A percentile compares a stretch with the other conserved stretches of the same genome.
Conservation (phyloP, 2,888 invertebrate genomes). For the Plagiodera versicolora region DNA sequence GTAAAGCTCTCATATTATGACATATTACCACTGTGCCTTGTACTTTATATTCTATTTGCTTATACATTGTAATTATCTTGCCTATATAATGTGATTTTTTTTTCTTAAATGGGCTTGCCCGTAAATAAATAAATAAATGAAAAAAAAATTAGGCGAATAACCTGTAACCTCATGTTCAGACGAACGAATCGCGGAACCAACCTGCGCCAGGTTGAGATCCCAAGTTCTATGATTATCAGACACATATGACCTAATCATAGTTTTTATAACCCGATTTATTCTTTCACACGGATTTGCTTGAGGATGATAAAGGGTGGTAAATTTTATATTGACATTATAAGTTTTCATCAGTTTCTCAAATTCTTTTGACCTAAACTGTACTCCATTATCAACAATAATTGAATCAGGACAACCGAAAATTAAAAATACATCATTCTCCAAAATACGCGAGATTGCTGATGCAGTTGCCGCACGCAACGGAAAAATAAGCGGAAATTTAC, state of each 20-base stretch:
- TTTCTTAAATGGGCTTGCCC: too few relatives aligned
- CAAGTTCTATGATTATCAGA: neutral
- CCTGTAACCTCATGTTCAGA: too few relatives aligned
- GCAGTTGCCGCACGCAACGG: conserved; percentile 25
- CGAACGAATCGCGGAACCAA: neutral
- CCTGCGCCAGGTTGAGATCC: neutral
- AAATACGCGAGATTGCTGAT: neutral
- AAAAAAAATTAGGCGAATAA: neutral
- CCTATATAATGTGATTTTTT: too few relatives aligned
- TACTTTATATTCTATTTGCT: too few relatives aligned
- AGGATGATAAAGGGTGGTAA: conserved; percentile 40
- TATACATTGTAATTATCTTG: too few relatives aligned
- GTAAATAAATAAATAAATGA: too few relatives aligned
- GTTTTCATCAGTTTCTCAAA: conserved; percentile 13
- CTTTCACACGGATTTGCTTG: conserved; percentile 44
- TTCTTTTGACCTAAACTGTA: conserved; percentile 15
- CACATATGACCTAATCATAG: conserved; percentile 38
- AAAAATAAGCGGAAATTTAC: conserved; percentile 26
- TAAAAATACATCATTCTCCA: conserved; percentile 24
- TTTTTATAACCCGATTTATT: conserved; percentile 41
- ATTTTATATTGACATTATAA: conserved; percentile 14
- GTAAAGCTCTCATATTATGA: too few relatives aligned
- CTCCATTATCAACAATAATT: conserved; percentile 23
- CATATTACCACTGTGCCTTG: too few relatives aligned
- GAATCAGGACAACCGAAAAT: conserved; percentile 23